Conservation (phyloP, 2,888 invertebrate genomes). For the Drosophila flavopinicola region DNA sequence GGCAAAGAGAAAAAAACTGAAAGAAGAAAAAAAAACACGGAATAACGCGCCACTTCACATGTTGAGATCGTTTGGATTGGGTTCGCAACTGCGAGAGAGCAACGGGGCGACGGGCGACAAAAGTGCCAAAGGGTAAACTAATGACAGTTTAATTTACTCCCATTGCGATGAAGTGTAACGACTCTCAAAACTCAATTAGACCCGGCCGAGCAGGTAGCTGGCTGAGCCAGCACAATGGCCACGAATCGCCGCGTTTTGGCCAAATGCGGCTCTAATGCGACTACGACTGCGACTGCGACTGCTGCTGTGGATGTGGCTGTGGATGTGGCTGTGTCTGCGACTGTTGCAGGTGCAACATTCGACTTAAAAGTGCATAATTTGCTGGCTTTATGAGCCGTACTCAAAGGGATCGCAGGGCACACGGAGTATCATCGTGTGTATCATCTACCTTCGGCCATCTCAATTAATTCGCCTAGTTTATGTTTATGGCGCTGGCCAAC, state of each 20-base stretch:
- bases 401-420: conserved; percentile 17
- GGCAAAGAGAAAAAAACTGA: conserved; percentile 52
- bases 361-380: conserved; percentile 69
- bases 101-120: conserved; percentile 48
- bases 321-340: too few species aligned
- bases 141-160: conserved; percentile 84
- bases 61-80: conserved; percentile 58
- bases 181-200: conserved; percentile 76
- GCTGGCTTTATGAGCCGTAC: conserved; percentile 62
- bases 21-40: conserved; percentile 25
- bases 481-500: conserved; percentile 61
- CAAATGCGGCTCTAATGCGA: conserved; percentile 67
- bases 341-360: conserved; percentile 64
- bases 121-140: conserved; percentile 82
- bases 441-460: conserved; percentile 36
- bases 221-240: conserved; percentile 21
- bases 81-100: conserved; percentile 37
- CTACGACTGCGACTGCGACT: neutral
- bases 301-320: too few species aligned
- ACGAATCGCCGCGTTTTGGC: conserved; percentile 46
- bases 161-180: conserved; percentile 77
- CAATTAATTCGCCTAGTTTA: conserved; percentile 77
- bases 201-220: conserved; percentile 44
- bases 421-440: neutral
- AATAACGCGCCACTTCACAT: conserved; percentile 74